Base-by-base conservation (phyloP, 2,113 vertebrate species). In the Channa maculata region DNA sequence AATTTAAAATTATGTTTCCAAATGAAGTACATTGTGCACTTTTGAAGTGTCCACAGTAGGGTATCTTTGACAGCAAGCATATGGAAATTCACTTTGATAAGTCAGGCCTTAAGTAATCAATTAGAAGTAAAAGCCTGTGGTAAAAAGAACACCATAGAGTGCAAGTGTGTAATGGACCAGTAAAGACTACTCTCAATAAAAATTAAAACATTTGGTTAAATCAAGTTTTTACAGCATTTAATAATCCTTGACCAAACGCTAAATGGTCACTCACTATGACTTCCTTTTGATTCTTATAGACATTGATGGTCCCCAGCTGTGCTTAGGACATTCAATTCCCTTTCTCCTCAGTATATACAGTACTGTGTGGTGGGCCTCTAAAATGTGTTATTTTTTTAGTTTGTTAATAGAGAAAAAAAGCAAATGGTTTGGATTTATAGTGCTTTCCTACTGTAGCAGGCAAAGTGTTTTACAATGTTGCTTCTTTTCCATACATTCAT, bases 61-160 rank as follows among this genome's bases (percentile, higher is more conserved):
- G 59, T 39, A 64, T 49, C 33, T 24, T 45, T 71, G 65, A 57
- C 53, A 57, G 4, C 53, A 10, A 41, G 44, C 33, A 14, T 33
- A 37, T 59, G 60, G 7, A 64, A 60, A 73, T 73, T 37, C 38
- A 75, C 44, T 8, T 2, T 37, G 14, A 13, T 14, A 45, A 45
- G 46, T 65, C 24, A 43, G 45, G 15, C 44, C 24, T 65, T 75
- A 75, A 44, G 44, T 75, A 58, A 58, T 45, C 39, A 52, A 60
- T 66, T 66, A 66, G 5, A 45, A 39, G 33, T 54, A 10, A 67
- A 61, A 48, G 34, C 10, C 54, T 15, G 38, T 59, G 53, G 58
- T 53, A 65, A 65, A 66, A 9, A 51, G 53, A 67, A 66, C 46
- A 60, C 37, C 34, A 52, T 5, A 6, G 24, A 24, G 8, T n/a